phyloP scores from a whole-genome alignment of 1,140 invertebrate genomes.

The Anthonomus grandis region DNA sequence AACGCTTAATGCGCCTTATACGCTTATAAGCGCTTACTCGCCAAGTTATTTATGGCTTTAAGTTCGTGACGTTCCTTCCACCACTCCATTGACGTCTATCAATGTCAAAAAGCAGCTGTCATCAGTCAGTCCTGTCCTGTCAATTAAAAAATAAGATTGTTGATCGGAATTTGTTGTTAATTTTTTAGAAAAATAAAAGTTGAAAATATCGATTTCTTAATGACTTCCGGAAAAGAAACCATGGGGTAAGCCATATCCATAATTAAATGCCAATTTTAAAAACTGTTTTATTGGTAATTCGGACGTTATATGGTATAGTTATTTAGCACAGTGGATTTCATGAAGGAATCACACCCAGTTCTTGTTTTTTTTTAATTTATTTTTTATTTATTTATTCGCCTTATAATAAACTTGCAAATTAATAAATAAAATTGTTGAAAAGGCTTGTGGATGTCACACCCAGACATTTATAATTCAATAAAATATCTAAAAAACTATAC shows the following conservation, averaged over 20 bases:
- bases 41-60: no score
- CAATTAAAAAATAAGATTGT: slow-evolving; percentile 7
- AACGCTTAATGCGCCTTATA: no score
- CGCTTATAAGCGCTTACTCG: no score
- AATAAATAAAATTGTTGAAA: not conserved
- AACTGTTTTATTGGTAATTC: not conserved
- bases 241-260: slow-evolving; percentile 55
- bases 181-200: slow-evolving; percentile 40
- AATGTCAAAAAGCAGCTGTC: not conserved
- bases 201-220: slow-evolving; percentile 8
- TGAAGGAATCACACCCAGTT: slow-evolving; percentile 24
- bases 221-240: slow-evolving; percentile 63
- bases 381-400: slow-evolving; percentile 14
- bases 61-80: no score
- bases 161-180: slow-evolving; percentile 10
- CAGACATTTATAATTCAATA: not conserved
- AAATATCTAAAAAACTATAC: not conserved
- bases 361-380: slow-evolving; percentile 6
- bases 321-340: not conserved
- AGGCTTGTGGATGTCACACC: not conserved
- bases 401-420: not conserved
- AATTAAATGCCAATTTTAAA: not conserved
- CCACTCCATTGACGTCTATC: not conserved
- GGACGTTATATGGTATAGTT: not conserved
- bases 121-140: no score